Evolutionary conservation across 1,140 invertebrate genomes (phyloP).

Genomic region (Venturia canescens): DNA sequence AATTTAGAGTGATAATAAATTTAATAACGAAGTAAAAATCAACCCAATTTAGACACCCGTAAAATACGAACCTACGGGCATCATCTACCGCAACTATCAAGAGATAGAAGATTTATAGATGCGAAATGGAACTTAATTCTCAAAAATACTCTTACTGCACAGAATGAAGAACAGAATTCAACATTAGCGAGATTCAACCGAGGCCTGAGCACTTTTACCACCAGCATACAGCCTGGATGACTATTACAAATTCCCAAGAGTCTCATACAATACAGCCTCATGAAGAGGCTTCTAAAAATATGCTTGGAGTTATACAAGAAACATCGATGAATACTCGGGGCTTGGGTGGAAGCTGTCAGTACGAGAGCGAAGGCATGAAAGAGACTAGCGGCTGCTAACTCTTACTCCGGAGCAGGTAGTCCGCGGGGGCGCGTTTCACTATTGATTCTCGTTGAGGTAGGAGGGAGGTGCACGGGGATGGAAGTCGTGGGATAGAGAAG

Average conservation of each 20-base stretch:
- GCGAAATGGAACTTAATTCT: no score
- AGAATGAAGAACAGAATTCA: no score
- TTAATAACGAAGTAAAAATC: no score
- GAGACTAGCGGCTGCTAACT: conserved; percentile 22
- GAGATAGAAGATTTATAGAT: no score
- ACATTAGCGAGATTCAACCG: no score
- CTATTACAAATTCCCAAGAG: not conserved
- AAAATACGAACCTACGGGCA: no score
- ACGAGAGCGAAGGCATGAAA: conserved; percentile 46
- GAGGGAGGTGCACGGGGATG: conserved; percentile 45
- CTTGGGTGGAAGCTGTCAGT: conserved; percentile 49
- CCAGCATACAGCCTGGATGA: no score
- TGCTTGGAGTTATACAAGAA: not conserved
- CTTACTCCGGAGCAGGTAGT: conserved; percentile 33
- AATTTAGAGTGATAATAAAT: no score
- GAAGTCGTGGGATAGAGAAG: conserved; percentile 52
- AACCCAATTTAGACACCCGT: no score
- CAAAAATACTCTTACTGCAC: no score
- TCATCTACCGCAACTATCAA: no score
- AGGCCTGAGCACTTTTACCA: no score
- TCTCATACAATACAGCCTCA: not conserved
- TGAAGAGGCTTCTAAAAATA: not conserved
- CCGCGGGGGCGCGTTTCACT: conserved; percentile 51
- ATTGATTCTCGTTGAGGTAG: conserved; percentile 59
- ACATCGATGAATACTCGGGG: not conserved